These are phyloP conservation scores for Leptatherina wallacei DNA, from an alignment of 2,797 vertebrate genomes.

Conservation along the genomic window DNA sequence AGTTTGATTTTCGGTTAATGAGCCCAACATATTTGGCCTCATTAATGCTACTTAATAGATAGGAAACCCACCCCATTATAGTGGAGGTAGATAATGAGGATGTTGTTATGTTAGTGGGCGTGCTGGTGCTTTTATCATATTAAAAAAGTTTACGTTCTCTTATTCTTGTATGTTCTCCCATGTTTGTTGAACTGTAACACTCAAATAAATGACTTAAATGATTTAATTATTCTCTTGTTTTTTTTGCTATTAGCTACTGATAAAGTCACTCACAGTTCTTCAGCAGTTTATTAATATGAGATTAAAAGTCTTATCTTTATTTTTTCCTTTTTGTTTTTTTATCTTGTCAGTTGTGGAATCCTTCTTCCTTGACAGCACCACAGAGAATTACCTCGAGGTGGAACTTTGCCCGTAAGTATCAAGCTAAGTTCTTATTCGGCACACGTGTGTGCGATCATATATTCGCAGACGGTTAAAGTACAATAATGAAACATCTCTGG, in stretches of 20 bases:
- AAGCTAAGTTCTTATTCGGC: neutral
- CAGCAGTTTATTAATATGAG: conserved; percentile 8
- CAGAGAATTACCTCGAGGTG: conserved; percentile 91
- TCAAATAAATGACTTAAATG: conserved; percentile 10
- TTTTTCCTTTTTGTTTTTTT: conserved; percentile 3
- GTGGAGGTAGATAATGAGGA: conserved; percentile 57
- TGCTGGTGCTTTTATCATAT: conserved; percentile 24
- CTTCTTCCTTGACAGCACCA: conserved; percentile 90
- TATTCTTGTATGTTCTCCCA: conserved; percentile 14
- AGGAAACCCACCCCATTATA: conserved; percentile 55
- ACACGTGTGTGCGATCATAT: neutral
- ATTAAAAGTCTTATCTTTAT: conserved; percentile 26
- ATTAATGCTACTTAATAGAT: conserved; percentile 71
- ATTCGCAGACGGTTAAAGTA: neutral
- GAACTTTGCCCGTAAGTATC: conserved; percentile 94
- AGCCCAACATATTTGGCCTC: conserved; percentile 70
- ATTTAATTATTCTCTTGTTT: conserved; percentile 27
- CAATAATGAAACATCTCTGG: neutral
- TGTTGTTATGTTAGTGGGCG: conserved; percentile 19
- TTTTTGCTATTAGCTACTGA: neutral
- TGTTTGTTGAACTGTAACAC: conserved; percentile 16
- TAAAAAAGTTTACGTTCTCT: conserved; percentile 32
- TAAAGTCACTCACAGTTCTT: conserved; percentile 22
- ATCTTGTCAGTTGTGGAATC: conserved; percentile 88
- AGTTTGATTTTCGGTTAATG: conserved; percentile 69